Percentiles rank a stretch among this genome's conserved stretches.
phyloP scores from a whole-genome alignment of 1,140 invertebrate species.

The Phocides pigmalion region DNA sequence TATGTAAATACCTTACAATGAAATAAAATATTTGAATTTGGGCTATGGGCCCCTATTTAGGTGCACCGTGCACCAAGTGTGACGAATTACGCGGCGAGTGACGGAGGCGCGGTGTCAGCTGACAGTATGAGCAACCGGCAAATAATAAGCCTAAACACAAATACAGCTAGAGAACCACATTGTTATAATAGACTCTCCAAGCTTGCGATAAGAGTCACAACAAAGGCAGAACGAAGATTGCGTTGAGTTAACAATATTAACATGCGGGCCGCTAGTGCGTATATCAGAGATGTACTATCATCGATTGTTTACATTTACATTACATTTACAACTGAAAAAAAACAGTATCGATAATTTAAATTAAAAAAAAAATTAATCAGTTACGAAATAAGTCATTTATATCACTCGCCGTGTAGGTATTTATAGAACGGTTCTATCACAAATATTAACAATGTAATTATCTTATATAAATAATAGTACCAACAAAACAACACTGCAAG shows the following conservation, averaged over 20 bases:
- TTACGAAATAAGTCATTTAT: no score
- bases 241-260: conserved; percentile 57
- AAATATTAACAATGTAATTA: no score
- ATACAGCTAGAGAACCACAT: background rate
- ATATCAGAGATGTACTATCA: background rate
- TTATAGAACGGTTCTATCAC: no score
- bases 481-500: no score
- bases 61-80: background rate
- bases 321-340: no score
- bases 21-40: no score
- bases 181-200: conserved; percentile 34
- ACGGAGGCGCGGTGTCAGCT: conserved; percentile 47
- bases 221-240: conserved; percentile 38
- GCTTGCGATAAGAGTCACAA: conserved; percentile 42
- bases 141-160: conserved; percentile 36
- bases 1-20: no score
- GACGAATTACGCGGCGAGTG: background rate
- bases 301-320: background rate
- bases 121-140: conserved; percentile 33
- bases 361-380: no score
- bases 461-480: no score
- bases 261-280: conserved; percentile 51
- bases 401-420: no score
- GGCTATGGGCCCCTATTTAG: no score
- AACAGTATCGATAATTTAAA: no score